phyloP scores from a whole-genome alignment of 2,888 invertebrate species.

The Brachycybe producta region DNA sequence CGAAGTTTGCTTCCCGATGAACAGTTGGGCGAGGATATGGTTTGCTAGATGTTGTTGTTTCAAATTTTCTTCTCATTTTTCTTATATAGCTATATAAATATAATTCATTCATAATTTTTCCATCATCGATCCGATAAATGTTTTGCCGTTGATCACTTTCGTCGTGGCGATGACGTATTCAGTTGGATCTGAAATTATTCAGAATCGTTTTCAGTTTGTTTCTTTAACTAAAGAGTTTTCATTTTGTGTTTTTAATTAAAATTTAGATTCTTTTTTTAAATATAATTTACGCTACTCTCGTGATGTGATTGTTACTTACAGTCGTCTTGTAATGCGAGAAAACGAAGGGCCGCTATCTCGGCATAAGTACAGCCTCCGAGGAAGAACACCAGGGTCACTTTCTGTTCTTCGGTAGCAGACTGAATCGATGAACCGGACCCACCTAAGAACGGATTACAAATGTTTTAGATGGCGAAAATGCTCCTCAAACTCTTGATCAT shows the following conservation, averaged over 20 bases:
- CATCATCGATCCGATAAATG: conserved; percentile 64
- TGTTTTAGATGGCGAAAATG: too few relatives aligned
- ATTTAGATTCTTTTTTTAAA: neutral
- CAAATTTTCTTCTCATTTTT: too few relatives aligned
- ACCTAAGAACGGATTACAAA: conserved; percentile 28
- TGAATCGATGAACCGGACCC: conserved; percentile 34
- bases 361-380: conserved; percentile 95
- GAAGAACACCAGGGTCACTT: conserved; percentile 79
- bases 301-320: conserved; percentile 29
- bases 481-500: too few relatives aligned
- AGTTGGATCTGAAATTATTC: conserved; percentile 38
- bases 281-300: neutral
- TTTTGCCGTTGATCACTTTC: conserved; percentile 77
- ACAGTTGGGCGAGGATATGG: too few relatives aligned
- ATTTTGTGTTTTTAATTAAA: neutral
- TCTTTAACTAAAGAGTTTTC: neutral
- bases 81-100: too few relatives aligned
- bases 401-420: conserved; percentile 32
- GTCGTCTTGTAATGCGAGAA: conserved; percentile 44
- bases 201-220: neutral
- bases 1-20: too few relatives aligned
- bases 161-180: conserved; percentile 86
- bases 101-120: conserved; percentile 35
- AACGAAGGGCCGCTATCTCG: conserved; percentile 54
- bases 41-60: too few relatives aligned